These are phyloP conservation scores for Syrrhaptes paradoxus DNA, from an alignment of 2,113 vertebrate genomes.

Conservation along the genomic window DNA sequence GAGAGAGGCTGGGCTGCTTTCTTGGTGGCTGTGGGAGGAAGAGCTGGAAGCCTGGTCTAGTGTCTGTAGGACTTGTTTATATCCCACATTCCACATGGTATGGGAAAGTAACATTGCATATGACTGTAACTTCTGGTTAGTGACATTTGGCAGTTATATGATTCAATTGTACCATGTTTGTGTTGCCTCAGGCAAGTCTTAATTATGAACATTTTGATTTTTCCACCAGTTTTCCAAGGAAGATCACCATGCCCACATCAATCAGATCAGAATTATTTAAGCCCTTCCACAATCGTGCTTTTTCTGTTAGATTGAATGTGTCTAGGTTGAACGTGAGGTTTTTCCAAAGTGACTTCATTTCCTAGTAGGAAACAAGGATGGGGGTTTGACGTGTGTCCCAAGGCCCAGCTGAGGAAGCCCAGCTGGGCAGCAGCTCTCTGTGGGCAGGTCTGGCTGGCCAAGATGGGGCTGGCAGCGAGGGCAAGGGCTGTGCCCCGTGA, in stretches of 20 bases:
- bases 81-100: neutral
- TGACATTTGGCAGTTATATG: neutral
- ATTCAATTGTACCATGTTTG: neutral
- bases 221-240: slow-evolving; percentile 19
- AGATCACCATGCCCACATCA: slow-evolving; percentile 29
- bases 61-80: slow-evolving; percentile 8
- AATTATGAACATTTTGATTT: slow-evolving; percentile 13
- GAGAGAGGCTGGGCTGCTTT: neutral
- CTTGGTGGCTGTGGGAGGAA: neutral
- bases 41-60: neutral
- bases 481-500: neutral
- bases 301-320: neutral
- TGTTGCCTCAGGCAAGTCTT: neutral
- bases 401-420: neutral
- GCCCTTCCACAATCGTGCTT: neutral
- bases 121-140: neutral
- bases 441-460: neutral
- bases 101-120: slow-evolving; percentile 4
- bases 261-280: neutral
- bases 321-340: neutral
- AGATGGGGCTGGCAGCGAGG: fast-evolving
- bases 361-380: neutral
- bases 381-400: neutral
- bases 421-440: neutral
- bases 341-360: slow-evolving; percentile 35